Conservation (phyloP, 1,140 invertebrate species). For the Apocrypta bakeri region DNA sequence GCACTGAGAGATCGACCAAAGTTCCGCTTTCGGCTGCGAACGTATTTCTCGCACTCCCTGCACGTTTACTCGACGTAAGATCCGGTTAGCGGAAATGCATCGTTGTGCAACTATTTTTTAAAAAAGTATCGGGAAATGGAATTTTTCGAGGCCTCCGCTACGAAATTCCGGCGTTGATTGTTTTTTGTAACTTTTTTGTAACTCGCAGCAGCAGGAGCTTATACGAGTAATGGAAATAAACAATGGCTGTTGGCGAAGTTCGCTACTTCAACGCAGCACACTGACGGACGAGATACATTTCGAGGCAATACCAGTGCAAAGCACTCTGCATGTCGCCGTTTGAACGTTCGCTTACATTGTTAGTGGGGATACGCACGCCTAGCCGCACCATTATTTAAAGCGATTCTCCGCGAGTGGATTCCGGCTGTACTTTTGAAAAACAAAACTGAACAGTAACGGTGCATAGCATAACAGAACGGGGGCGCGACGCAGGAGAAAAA, state of each 20-base stretch:
- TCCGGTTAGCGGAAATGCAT: neutral
- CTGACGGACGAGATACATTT: slow-evolving; percentile 1
- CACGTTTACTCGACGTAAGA: neutral
- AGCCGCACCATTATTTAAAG: slow-evolving; percentile 18
- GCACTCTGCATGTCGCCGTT: slow-evolving; percentile 6
- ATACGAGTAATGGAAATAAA: slow-evolving; percentile 1
- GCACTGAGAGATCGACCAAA: slow-evolving; percentile 7
- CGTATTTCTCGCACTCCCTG: neutral
- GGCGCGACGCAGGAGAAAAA: slow-evolving; percentile 12
- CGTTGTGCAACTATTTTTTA: neutral
- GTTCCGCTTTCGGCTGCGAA: neutral
- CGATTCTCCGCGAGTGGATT: slow-evolving; percentile 4
- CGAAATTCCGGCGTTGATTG: neutral
- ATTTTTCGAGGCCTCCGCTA: neutral
- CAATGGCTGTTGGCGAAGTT: neutral
- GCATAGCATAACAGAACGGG: neutral
- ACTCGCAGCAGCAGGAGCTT: neutral
- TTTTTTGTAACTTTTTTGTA: neutral
- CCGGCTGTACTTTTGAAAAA: slow-evolving; percentile 2
- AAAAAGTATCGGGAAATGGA: neutral
- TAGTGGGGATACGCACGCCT: neutral
- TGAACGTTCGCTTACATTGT: neutral
- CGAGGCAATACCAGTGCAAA: slow-evolving; percentile 5
- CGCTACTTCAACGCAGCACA: neutral
- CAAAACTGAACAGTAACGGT: slow-evolving; percentile 1